Evolutionary conservation across 2,113 vertebrate genomes (phyloP), one percentile per base, ranked within the genome.

Genomic region (Alectura lathami): DNA sequence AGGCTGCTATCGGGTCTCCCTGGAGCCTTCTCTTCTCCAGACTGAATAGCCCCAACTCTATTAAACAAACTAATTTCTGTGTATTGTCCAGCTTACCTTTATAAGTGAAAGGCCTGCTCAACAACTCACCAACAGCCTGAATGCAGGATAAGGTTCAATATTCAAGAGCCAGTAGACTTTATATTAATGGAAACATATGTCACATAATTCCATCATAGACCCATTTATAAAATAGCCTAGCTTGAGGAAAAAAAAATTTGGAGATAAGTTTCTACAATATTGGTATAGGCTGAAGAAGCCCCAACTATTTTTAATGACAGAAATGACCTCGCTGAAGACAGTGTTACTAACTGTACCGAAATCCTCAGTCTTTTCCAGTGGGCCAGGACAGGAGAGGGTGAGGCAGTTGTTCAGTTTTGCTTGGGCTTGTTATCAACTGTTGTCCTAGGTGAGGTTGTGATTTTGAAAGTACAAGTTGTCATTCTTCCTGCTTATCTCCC

Each of bases 391-490:
- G 59, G 67, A 42, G n/a, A 91, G 59, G 32, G n/a, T 94, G 93
- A 96, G 67, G 91, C 92, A 94, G 87, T 73, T 87, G 30, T 53
- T 93, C 68, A 56, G 90, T 93, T 96, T 80, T 94, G 95, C 67
- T 95, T 91, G 85, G 95, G 79, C 96, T 96, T 96, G 92, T 96
- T 96, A 95, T 95, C 79, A 91, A 18, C 50, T 96, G 90, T 70
- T 88, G 92, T 93, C 90, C 78, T 89, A 93, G 85, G 91, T 62
- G 88, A 94, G 45, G 76, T 5, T 83, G 68, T 59, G 95, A 94
- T 96, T 96, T 95, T 91, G 95, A 94, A 96, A 96, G 90, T 48
- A 85, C 75, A 59, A 70, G 70, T 80, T 93, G 78, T 86, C 90
- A 80, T 76, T 88, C 67, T 88, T 94, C 88, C 79, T 83, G 56